Percentiles rank a stretch among this genome's conserved stretches.
Evolutionary conservation across 2,113 vertebrate species (phyloP).

Genomic region (Telmatochromis brichardi): DNA sequence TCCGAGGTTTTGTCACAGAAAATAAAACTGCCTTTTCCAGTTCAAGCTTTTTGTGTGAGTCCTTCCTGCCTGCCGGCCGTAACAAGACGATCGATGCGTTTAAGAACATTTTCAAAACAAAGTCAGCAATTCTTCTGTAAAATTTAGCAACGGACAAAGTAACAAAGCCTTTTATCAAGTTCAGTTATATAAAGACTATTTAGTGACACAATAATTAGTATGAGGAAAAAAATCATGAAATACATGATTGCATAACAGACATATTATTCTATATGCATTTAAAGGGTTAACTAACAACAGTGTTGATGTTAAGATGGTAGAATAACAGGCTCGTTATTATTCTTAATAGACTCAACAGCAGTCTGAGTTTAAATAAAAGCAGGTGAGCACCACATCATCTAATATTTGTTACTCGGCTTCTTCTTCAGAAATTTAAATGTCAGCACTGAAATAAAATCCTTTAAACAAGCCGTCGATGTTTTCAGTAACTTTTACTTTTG

Average conservation of each 20-base stretch:
- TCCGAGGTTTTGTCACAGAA: not conserved
- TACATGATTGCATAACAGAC: not conserved
- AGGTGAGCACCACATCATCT: not conserved
- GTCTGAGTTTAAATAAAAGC: not conserved
- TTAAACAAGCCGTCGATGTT: not conserved
- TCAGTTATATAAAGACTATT: not conserved
- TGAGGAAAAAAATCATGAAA: not conserved
- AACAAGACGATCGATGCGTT: not conserved
- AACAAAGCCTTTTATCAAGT: not conserved
- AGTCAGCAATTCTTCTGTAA: not conserved
- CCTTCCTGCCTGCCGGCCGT: not conserved
- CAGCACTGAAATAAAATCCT: not conserved
- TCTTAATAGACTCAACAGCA: not conserved
- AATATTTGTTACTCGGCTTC: not conserved
- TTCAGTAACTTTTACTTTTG: not conserved
- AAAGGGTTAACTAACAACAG: not conserved
- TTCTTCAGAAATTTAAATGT: not conserved
- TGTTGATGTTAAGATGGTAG: fast-evolving
- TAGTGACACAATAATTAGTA: not conserved
- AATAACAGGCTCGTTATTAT: not conserved
- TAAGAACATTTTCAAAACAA: not conserved
- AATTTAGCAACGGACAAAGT: not conserved
- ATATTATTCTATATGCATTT: not conserved
- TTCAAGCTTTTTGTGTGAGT: not conserved
- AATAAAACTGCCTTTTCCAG: not conserved